Evolutionary conservation across 2,888 invertebrate genomes (phyloP).

Genomic region (Choristoneura rosaceana): DNA sequence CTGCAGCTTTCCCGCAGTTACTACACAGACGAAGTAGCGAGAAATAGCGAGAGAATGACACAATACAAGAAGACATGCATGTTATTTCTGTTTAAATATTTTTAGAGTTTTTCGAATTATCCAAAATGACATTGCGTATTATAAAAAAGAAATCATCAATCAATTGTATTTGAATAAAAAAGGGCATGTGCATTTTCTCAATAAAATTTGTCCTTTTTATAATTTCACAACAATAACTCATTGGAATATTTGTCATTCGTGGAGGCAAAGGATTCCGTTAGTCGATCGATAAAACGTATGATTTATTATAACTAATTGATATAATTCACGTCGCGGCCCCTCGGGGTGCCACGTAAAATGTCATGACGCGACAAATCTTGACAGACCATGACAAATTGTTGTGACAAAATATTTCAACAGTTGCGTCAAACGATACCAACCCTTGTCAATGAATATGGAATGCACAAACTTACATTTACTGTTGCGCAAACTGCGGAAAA

Average conservation of each 20-base stretch:
- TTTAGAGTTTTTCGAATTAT: not conserved
- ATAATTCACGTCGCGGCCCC: constrained; percentile 73
- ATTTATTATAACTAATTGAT: constrained; percentile 80
- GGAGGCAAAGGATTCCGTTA: constrained; percentile 76
- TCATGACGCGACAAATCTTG: constrained; percentile 77
- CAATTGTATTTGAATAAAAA: constrained; percentile 51
- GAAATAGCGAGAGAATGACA: too few species aligned
- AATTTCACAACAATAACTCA: constrained; percentile 55
- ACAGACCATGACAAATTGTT: constrained; percentile 83
- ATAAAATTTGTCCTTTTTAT: constrained; percentile 47
- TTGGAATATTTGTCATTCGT: constrained; percentile 72
- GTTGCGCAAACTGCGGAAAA: constrained; percentile 21
- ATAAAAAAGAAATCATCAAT: constrained; percentile 50
- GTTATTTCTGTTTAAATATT: not conserved
- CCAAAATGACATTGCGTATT: not conserved
- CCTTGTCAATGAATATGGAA: constrained; percentile 58
- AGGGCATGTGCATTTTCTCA: constrained; percentile 51
- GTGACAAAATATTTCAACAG: constrained; percentile 86
- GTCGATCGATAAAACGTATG: constrained; percentile 73
- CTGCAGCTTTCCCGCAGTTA: too few species aligned
- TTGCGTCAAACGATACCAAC: constrained; percentile 70
- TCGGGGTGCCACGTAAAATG: constrained; percentile 62
- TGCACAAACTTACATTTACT: constrained; percentile 45
- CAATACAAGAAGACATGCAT: not conserved
- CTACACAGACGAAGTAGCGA: too few species aligned